phyloP scores from a whole-genome alignment of 2,888 invertebrate species.

The Pediacus dermestoides region DNA sequence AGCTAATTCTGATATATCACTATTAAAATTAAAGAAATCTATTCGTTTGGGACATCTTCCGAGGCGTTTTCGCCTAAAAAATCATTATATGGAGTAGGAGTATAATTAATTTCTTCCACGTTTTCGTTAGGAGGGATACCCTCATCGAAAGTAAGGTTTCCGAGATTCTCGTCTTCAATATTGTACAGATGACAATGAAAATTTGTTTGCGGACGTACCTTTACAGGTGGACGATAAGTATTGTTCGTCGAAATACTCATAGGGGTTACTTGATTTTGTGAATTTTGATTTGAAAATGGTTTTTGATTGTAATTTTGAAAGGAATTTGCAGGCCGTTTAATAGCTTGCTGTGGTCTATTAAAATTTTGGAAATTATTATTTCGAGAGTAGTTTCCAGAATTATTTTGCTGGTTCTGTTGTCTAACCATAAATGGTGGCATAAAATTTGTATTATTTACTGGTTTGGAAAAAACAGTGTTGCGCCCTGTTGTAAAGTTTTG shows the following conservation, averaged over 20 bases:
- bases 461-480: neutral
- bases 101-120: neutral
- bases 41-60: neutral
- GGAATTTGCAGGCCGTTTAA: neutral
- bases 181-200: no score
- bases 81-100: neutral
- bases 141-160: neutral
- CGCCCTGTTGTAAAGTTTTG: neutral
- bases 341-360: neutral
- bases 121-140: neutral
- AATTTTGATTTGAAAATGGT: slow-evolving; percentile 4
- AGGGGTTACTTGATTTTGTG: no score
- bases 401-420: no score
- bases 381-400: no score
- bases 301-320: neutral
- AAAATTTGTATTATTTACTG: neutral
- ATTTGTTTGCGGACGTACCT: no score
- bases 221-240: no score
- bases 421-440: no score
- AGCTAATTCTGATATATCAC: slow-evolving; percentile 1
- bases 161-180: no score
- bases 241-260: no score
- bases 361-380: neutral
- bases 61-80: slow-evolving; percentile 3
- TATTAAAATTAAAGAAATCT: slow-evolving; percentile 2